A percentile compares a stretch with the other conserved stretches of the same genome.
These are phyloP conservation scores for Pollenia amentaria DNA, from an alignment of 2,888 invertebrate genomes.

Conservation along the genomic window DNA sequence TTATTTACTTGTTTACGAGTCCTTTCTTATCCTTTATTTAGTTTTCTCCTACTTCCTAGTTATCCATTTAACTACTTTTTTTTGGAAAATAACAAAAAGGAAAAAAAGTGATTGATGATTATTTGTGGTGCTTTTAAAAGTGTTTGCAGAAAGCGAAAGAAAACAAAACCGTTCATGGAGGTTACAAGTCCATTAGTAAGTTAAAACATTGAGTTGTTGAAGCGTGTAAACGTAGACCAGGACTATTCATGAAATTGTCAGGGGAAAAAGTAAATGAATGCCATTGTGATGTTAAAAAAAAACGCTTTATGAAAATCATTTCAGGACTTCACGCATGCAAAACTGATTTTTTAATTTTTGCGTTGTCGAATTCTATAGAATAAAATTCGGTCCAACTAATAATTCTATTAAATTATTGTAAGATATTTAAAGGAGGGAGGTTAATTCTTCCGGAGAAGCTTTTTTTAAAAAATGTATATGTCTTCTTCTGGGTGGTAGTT, in stretches of 20 bases:
- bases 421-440: too few relatives aligned
- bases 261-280: not conserved
- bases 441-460: too few relatives aligned
- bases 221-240: not conserved
- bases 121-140: conserved; percentile 35
- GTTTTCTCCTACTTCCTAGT: conserved; percentile 17
- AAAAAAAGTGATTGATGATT: conserved; percentile 48
- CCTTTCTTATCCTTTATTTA: conserved; percentile 5
- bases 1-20: conserved; percentile 14
- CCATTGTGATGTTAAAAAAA: not conserved
- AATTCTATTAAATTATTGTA: too few relatives aligned
- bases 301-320: not conserved
- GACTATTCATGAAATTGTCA: conserved; percentile 42
- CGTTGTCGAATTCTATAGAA: too few relatives aligned
- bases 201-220: conserved; percentile 20
- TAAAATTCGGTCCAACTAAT: too few relatives aligned
- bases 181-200: conserved; percentile 49
- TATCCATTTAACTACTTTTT: conserved; percentile 34
- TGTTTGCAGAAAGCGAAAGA: conserved; percentile 11
- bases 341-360: too few relatives aligned
- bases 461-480: too few relatives aligned
- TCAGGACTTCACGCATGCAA: too few relatives aligned
- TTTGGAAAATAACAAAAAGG: conserved; percentile 33
- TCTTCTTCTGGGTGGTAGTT: too few relatives aligned
- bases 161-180: conserved; percentile 46